Evolutionary conservation across 2,888 invertebrate genomes (phyloP).

Genomic region (Busseola fusca): DNA sequence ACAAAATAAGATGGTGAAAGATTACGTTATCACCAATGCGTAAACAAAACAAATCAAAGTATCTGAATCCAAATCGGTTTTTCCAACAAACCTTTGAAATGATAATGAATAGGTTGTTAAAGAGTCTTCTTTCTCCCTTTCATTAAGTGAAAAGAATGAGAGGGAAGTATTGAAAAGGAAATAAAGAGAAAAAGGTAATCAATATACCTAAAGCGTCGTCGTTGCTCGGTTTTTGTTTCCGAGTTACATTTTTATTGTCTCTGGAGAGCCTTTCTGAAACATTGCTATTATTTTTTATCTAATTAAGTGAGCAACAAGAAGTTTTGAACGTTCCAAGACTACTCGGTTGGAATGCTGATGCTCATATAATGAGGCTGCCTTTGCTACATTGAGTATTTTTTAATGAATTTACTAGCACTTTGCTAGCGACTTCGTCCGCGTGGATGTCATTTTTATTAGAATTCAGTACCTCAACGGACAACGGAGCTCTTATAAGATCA

Average conservation of each 20-base stretch:
- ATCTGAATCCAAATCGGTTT: not conserved
- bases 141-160: not conserved
- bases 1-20: not conserved
- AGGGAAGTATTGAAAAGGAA: not conserved
- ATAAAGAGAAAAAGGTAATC: slow-evolving; percentile 29
- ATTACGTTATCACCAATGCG: not conserved
- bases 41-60: slow-evolving; percentile 17
- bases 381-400: not conserved
- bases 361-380: not conserved
- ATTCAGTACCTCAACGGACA: no score
- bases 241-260: slow-evolving; percentile 47
- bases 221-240: slow-evolving; percentile 37
- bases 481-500: no score
- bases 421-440: not conserved
- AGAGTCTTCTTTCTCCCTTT: slow-evolving; percentile 10
- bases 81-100: slow-evolving; percentile 24
- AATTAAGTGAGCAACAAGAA: slow-evolving; percentile 22
- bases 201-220: slow-evolving; percentile 33
- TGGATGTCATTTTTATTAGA: not conserved
- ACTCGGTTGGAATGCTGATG: slow-evolving; percentile 13
- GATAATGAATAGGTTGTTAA: slow-evolving; percentile 28
- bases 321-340: slow-evolving; percentile 19
- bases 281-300: slow-evolving; percentile 27
- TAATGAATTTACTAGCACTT: not conserved
- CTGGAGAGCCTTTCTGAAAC: not conserved